Percentiles rank a stretch among this genome's conserved stretches.
Conservation (phyloP, 2,113 vertebrate genomes). For the Daboia siamensis region DNA sequence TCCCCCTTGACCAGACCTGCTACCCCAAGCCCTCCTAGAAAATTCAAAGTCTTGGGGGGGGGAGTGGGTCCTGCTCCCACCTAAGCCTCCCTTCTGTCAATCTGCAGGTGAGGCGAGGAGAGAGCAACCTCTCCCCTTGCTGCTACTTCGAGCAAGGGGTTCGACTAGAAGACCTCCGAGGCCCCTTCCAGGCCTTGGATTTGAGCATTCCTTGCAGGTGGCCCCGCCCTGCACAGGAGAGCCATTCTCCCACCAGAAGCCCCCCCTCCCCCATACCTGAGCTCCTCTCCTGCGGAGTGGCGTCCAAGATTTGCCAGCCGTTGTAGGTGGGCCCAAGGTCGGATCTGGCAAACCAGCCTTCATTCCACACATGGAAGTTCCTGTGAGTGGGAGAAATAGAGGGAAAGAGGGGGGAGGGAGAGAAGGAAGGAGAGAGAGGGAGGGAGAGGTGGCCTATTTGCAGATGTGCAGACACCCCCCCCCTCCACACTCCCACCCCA, state of each 20-base stretch:
- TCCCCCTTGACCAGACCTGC: not conserved
- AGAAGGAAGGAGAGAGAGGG: too few relatives aligned
- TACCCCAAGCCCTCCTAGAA: not conserved
- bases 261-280: constrained; percentile 74
- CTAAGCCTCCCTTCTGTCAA: too few relatives aligned
- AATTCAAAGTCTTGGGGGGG: not conserved
- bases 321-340: constrained; percentile 78
- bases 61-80: not conserved
- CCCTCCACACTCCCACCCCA: not conserved
- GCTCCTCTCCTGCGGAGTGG: constrained; percentile 92
- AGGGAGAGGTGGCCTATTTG: not conserved
- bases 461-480: not conserved
- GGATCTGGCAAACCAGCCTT: constrained; percentile 84
- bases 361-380: constrained; percentile 98
- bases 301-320: constrained; percentile 93
- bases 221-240: not conserved
- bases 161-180: not conserved
- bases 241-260: not conserved
- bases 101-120: not conserved
- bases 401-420: too few relatives aligned
- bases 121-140: not conserved
- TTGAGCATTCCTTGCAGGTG: not conserved
- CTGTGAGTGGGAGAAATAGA: constrained; percentile 62
- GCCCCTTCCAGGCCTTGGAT: not conserved
- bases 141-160: not conserved